Conservation (phyloP, 2,888 invertebrate species). For the Stenchaetothrips biformis region DNA sequence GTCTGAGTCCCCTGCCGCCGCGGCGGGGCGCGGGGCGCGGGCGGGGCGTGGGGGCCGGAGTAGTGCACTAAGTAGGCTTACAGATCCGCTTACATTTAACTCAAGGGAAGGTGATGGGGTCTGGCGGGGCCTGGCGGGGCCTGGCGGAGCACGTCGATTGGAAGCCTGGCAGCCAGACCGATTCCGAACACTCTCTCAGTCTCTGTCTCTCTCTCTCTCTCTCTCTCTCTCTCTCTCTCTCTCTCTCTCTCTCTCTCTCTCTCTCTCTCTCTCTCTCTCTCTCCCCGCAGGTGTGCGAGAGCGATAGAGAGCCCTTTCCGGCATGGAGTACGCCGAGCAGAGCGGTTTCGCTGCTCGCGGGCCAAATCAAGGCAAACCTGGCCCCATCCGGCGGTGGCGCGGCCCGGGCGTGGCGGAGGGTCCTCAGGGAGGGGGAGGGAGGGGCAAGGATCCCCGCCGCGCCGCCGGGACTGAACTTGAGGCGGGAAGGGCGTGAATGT, state of each 20-base stretch:
- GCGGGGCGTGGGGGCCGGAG: background rate
- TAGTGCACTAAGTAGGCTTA: background rate
- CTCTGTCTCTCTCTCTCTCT: background rate
- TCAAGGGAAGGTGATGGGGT: background rate
- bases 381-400: background rate
- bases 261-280: background rate
- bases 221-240: background rate
- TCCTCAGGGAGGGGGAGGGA: too few relatives aligned
- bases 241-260: background rate
- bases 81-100: slow-evolving; percentile 23
- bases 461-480: too few relatives aligned
- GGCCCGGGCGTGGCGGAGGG: background rate
- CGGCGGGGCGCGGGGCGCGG: background rate
- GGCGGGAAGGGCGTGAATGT: too few relatives aligned
- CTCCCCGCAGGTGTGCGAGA: too few relatives aligned
- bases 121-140: slow-evolving; percentile 13
- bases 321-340: too few relatives aligned
- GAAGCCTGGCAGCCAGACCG: background rate
- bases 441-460: too few relatives aligned
- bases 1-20: background rate
- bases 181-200: background rate
- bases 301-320: too few relatives aligned
- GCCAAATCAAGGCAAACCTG: slow-evolving; percentile 28
- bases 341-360: background rate
- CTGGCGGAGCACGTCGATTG: background rate